Conservation (phyloP, 2,888 invertebrate genomes). For the Matsumyia berberina region DNA sequence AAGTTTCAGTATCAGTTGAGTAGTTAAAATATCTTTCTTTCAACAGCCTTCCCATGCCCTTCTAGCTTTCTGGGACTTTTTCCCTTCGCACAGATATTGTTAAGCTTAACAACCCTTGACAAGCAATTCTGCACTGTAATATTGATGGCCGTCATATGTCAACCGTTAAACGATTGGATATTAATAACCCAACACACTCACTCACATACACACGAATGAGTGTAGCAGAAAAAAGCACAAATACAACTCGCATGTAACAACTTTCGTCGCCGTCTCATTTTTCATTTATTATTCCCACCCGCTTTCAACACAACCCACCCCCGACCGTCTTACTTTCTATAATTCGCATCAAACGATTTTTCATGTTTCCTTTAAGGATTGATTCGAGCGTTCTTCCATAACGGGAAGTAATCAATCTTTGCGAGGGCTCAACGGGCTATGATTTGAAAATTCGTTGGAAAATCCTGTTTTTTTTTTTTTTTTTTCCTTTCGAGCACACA, state of each 20-base stretch:
- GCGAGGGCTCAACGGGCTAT: slow-evolving; percentile 57
- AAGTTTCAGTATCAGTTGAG: no score
- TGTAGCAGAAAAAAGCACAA: neutral
- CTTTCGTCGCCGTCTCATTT: slow-evolving; percentile 44
- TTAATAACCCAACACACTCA: slow-evolving; percentile 57
- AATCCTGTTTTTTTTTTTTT: neutral
- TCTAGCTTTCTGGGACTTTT: no score
- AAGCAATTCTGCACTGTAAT: slow-evolving; percentile 26
- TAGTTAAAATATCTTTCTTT: no score
- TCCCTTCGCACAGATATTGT: neutral
- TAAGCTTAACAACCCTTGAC: slow-evolving; percentile 31
- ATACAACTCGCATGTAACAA: slow-evolving; percentile 37
- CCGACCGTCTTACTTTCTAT: slow-evolving; percentile 40
- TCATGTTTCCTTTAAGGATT: slow-evolving; percentile 66
- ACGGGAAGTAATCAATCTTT: slow-evolving; percentile 70
- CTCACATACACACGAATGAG: neutral
- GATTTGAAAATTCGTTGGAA: slow-evolving; percentile 50
- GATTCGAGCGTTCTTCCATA: slow-evolving; percentile 56
- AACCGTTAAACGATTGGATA: slow-evolving; percentile 56
- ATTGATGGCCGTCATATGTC: slow-evolving; percentile 66
- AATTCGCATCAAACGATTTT: slow-evolving; percentile 70
- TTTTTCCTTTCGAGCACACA: slow-evolving; percentile 6
- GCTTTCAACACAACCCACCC: neutral
- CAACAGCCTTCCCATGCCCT: no score
- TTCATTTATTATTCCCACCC: slow-evolving; percentile 38